Evolutionary conservation across 1,140 invertebrate species (phyloP).

Genomic region (Adoxophyes honmai): DNA sequence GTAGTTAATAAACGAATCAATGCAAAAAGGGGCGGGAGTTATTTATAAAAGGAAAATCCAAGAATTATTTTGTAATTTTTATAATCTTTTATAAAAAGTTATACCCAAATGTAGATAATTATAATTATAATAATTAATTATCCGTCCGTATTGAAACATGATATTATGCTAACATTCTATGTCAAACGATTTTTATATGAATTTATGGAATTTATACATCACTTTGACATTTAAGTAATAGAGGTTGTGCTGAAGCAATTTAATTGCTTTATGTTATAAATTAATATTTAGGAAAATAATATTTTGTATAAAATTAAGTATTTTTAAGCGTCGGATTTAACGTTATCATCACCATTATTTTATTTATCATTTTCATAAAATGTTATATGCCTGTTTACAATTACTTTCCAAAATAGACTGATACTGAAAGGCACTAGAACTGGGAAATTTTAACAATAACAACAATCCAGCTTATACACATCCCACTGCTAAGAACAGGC

Average conservation of each 20-base stretch:
- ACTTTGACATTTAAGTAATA: constrained; percentile 38
- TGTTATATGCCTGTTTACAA: no score
- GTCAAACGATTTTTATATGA: constrained; percentile 30
- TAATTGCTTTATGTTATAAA: constrained; percentile 44
- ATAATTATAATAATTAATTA: constrained; percentile 22
- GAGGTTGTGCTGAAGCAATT: constrained; percentile 59
- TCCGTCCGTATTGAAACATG: constrained; percentile 38
- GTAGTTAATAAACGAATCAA: background rate
- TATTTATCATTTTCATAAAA: constrained; percentile 1
- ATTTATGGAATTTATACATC: constrained; percentile 19
- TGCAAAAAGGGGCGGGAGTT: background rate
- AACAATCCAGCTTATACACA: no score
- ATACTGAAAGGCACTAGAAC: no score
- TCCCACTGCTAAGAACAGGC: no score
- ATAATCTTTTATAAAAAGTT: constrained; percentile 22
- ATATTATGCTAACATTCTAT: constrained; percentile 28
- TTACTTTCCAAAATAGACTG: no score
- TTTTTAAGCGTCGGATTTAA: background rate
- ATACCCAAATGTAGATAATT: constrained; percentile 62
- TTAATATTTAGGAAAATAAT: constrained; percentile 20
- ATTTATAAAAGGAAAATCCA: background rate
- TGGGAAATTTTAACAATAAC: no score
- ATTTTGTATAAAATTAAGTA: constrained; percentile 16
- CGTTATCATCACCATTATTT: background rate
- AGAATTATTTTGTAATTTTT: constrained; percentile 9